Evolutionary conservation across 2,888 invertebrate species (phyloP).

Genomic region (Zelleria hepariella): DNA sequence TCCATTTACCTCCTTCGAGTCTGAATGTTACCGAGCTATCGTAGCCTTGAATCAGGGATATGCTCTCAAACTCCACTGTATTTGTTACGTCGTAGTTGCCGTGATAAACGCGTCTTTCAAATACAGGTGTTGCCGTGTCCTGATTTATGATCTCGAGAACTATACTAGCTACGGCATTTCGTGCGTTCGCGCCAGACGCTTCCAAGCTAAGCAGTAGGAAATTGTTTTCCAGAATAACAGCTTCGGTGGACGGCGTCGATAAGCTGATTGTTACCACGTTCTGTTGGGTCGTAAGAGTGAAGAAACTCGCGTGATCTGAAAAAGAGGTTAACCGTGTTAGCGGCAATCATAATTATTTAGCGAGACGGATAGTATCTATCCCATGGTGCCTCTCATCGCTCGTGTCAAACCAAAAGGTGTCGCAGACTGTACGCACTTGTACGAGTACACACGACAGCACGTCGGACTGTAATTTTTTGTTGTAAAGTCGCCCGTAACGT

Average conservation of each 20-base stretch:
- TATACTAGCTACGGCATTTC: constrained; percentile 33
- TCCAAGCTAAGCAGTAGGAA: constrained; percentile 34
- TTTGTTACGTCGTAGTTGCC: constrained; percentile 25
- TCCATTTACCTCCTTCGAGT: constrained; percentile 42
- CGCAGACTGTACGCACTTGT: too few relatives aligned
- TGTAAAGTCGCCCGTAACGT: too few relatives aligned
- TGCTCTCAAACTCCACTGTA: constrained; percentile 26
- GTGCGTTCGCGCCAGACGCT: constrained; percentile 37
- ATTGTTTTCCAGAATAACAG: constrained; percentile 32
- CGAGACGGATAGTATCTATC: too few relatives aligned
- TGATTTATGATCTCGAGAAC: constrained; percentile 45
- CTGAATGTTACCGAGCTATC: constrained; percentile 32
- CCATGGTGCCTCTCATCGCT: too few relatives aligned
- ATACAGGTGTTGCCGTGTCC: constrained; percentile 39
- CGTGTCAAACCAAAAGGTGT: too few relatives aligned
- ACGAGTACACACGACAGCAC: too few relatives aligned
- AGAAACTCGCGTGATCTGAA: constrained; percentile 34
- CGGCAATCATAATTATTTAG: too few relatives aligned
- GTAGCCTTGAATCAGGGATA: constrained; percentile 39
- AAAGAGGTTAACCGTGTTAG: constrained; percentile 11
- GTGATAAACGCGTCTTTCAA: constrained; percentile 35
- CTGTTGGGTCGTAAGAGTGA: constrained; percentile 20
- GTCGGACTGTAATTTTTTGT: too few relatives aligned
- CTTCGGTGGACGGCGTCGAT: constrained; percentile 26
- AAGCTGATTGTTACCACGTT: constrained; percentile 29